Conservation (phyloP, 2,113 vertebrate species). For the Aldabrachelys gigantea region DNA sequence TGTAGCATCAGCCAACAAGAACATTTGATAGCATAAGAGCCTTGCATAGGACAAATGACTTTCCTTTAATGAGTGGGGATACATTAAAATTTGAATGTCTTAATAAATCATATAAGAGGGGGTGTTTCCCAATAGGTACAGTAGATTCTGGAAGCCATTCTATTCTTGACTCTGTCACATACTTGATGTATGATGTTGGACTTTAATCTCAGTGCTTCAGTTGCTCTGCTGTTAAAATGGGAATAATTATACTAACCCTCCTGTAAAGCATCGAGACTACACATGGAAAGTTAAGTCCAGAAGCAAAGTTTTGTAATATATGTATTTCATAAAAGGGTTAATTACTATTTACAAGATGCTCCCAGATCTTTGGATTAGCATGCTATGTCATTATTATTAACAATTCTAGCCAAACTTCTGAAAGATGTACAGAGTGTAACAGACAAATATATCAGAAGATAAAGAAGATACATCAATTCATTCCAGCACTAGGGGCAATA, state of each 20-base stretch:
- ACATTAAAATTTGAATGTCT: not conserved
- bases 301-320: not conserved
- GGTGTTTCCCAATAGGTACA: not conserved
- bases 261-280: not conserved
- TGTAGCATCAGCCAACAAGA: not conserved
- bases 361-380: not conserved
- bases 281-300: not conserved
- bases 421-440: not conserved
- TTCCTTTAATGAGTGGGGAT: not conserved
- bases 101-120: not conserved
- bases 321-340: not conserved
- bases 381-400: not conserved
- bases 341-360: not conserved
- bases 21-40: not conserved
- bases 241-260: not conserved
- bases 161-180: not conserved
- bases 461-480: not conserved
- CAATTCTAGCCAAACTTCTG: not conserved
- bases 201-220: not conserved
- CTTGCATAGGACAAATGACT: not conserved
- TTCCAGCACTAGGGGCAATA: not conserved
- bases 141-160: not conserved
- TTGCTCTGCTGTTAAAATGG: not conserved
- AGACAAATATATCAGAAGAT: not conserved
- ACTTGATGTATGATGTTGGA: not conserved